Conservation (phyloP, 2,888 invertebrate genomes). For the Drosophila mimica region DNA sequence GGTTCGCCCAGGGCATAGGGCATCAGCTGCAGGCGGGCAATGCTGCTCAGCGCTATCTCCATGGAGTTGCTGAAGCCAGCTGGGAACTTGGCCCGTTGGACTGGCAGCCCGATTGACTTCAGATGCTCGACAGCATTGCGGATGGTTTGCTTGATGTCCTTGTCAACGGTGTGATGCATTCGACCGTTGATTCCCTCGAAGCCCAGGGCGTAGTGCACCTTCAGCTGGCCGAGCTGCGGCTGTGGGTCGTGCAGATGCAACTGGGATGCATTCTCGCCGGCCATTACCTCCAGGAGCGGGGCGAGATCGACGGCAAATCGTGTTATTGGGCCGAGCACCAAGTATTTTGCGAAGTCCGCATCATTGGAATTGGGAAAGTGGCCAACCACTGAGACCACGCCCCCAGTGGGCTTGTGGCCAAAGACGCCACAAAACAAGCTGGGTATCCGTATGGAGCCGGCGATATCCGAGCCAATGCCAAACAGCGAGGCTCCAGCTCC, state of each 20-base stretch:
- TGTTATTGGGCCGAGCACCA: constrained; percentile 90
- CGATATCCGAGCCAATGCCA: constrained; percentile 94
- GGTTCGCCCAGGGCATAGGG: constrained; percentile 39
- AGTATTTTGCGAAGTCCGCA: constrained; percentile 85
- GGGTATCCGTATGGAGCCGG: constrained; percentile 94
- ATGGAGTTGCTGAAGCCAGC: constrained; percentile 60
- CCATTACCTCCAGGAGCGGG: constrained; percentile 88
- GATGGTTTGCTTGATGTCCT: constrained; percentile 68
- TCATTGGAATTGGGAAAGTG: constrained; percentile 87
- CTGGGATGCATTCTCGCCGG: constrained; percentile 84
- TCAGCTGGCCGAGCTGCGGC: constrained; percentile 85
- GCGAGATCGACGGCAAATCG: constrained; percentile 91
- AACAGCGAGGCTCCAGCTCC: constrained; percentile 91
- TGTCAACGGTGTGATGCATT: constrained; percentile 63
- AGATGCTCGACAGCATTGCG: constrained; percentile 70
- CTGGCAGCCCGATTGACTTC: constrained; percentile 54
- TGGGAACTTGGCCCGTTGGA: constrained; percentile 44
- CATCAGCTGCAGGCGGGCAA: constrained; percentile 59
- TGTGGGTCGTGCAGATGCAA: constrained; percentile 87
- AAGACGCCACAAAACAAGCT: constrained; percentile 94
- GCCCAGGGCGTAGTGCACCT: constrained; percentile 83
- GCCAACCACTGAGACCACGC: constrained; percentile 87
- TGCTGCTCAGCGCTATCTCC: constrained; percentile 65
- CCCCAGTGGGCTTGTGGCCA: constrained; percentile 93
- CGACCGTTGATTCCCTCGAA: constrained; percentile 63